Evolutionary conservation across 2,113 vertebrate genomes (phyloP), one percentile per base, ranked within the genome.

Genomic region (Xiphias gladius): DNA sequence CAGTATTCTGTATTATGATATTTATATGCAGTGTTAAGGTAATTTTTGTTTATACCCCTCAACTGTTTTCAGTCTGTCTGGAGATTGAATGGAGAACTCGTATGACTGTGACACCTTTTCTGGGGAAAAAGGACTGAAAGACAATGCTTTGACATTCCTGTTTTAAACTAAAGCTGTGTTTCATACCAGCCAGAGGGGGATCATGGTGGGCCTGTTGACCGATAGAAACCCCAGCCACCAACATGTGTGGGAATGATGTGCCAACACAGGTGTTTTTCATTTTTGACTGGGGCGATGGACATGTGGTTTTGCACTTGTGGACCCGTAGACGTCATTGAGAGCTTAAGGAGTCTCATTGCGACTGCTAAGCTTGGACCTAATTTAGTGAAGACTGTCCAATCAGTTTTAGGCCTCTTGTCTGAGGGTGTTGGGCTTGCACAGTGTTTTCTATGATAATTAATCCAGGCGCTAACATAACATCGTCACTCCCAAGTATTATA

Each of bases 1-100:
- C 88, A 94, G 83, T 94, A 91, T 94, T 93, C 79, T 80, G 73
- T 93, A 76, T 89, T 82, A 87, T 79, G 77, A 86, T 95, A 95
- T 95, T 95, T 95, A 94, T 94, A 94, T 94, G 30, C 91, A 93
- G 90, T 94, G 93, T 94, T 93, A 91, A 72, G 39, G 77, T 93
- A 82, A 72, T 85, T 88, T 79, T 80, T 85, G 83, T 79, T 68
- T 75, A 71, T 88, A 77, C 48, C 86, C 71, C 83, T 79, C 74
- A 86, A 71, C 35, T 86, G 77, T 87, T 77, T 74, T 87, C 72
- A 72, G 75, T 89, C 65, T 84, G 69, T 83, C 66, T 68, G 35
- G 52, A 75, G 78, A 64, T 65, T 73, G 71, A 76, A 76, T 9
- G 43, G 70, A 88, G 66, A 85, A 88, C 64, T 78, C 32, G 35